Base-by-base conservation (phyloP, 2,113 vertebrate species). In the Notothenia coriiceps region DNA sequence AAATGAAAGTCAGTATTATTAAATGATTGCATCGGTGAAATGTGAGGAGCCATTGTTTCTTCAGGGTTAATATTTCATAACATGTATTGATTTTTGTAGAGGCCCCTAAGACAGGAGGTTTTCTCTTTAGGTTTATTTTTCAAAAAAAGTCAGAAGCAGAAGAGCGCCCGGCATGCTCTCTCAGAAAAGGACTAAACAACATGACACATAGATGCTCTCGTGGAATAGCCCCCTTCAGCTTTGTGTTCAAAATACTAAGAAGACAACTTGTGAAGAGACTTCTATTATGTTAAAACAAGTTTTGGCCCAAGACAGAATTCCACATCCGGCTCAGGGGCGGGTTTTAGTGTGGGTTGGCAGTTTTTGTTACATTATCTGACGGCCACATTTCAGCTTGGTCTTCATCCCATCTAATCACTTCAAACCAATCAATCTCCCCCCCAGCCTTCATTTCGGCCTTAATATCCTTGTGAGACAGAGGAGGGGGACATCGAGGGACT, bases 321-420 rank as follows among this genome's bases (percentile, higher is more conserved):
- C 55, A 51, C 56, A 46, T 52, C 3, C 29, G 22, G 35, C 52
- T 80, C n/a, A 22, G 22, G 15, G 72, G 17, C 10, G 10, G 20
- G 68, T 25, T 49, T 62, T 50, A 20, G 25, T 44, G 22, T 77
- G 76, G 80, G 10, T 70, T 70, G 79, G 66, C 50, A 56, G 63
- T 7, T 65, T 20, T 15, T 47, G 51, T 74, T 67, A 77, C 50
- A 51, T 68, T n/a, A 33, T 75, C n/a, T 79, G 78, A 82, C 46
- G 61, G 18, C 25, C 55, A 66, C 60, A 57, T 80, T 29, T 71
- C 60, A 22, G 46, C 15, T 25, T 18, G 9, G 11, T 17, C 52
- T 56, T 69, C 29, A 17, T 68, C 55, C 47, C 33, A 66, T 72
- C 29, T 44, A 29, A 66, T 67, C 18, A 44, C n/a, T 33, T 65